phyloP scores from a whole-genome alignment of 1,140 invertebrate genomes.

The Acromyrmex heyeri region DNA sequence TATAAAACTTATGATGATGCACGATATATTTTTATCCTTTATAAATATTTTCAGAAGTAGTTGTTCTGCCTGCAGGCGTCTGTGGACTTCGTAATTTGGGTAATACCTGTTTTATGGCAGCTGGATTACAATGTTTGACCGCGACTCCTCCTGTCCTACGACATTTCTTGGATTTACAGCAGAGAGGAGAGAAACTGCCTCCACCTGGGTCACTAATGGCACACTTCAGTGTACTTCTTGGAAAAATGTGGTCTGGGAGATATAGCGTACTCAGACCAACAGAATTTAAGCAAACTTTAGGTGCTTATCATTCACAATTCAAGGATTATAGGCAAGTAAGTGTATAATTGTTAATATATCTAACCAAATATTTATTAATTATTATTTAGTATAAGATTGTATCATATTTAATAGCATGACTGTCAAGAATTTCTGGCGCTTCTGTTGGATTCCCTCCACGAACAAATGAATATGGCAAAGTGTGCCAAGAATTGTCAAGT shows the following conservation, averaged over 20 bases:
- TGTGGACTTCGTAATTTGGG: constrained; percentile 90
- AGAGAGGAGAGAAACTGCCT: constrained; percentile 83
- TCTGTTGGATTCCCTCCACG: constrained; percentile 90
- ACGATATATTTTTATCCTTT: neutral
- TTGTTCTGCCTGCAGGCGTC: constrained; percentile 86
- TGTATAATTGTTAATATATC: neutral
- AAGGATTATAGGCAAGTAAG: constrained; percentile 88
- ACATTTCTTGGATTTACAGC: constrained; percentile 87
- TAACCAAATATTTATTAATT: neutral
- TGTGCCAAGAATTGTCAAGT: constrained; percentile 80
- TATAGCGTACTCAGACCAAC: constrained; percentile 88
- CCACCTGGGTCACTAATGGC: constrained; percentile 85
- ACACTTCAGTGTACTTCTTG: constrained; percentile 88
- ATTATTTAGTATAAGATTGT: neutral
- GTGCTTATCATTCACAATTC: constrained; percentile 89
- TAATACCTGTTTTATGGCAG: constrained; percentile 92
- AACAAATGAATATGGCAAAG: constrained; percentile 89
- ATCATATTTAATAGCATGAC: constrained; percentile 88
- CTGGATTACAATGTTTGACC: constrained; percentile 90
- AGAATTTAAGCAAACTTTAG: constrained; percentile 89
- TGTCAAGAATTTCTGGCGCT: constrained; percentile 92
- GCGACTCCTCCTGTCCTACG: constrained; percentile 87
- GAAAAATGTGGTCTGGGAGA: constrained; percentile 89
- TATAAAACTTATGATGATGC: neutral
- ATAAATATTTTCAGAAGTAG: constrained; percentile 53